These are phyloP conservation scores for Mirounga angustirostris DNA, from an alignment of 2,113 vertebrate species.

Conservation along the genomic window DNA sequence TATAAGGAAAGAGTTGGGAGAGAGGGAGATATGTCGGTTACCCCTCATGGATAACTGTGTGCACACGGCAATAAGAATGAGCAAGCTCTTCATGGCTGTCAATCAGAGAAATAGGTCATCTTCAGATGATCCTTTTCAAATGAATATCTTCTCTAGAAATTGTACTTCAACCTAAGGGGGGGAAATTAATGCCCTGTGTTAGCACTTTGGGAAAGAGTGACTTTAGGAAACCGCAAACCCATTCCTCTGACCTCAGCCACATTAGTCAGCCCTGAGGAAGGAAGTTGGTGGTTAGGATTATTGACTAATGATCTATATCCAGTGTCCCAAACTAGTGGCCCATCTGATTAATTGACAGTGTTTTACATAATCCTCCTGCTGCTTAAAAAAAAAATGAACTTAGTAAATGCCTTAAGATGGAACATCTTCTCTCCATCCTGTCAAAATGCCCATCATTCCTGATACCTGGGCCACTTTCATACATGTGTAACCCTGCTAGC, in stretches of 20 bases:
- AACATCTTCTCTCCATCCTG: not conserved
- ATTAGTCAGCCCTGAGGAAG: not conserved
- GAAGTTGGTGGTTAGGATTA: not conserved
- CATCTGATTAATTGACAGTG: not conserved
- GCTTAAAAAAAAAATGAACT: not conserved
- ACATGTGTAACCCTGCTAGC: not conserved
- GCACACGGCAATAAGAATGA: not conserved
- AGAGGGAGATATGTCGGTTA: not conserved
- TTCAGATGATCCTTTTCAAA: not conserved
- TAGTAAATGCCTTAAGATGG: not conserved
- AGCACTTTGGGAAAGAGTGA: not conserved
- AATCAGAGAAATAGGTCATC: not conserved
- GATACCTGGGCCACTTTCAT: not conserved
- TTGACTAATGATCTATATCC: not conserved
- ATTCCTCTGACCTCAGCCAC: not conserved
- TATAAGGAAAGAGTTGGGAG: not conserved
- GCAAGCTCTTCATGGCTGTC: not conserved
- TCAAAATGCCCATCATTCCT: not conserved
- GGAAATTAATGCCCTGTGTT: not conserved
- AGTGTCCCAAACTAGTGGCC: not conserved
- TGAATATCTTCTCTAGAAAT: not conserved
- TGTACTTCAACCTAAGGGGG: not conserved
- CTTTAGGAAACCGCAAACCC: not conserved
- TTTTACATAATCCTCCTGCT: not conserved
- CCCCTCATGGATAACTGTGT: not conserved